Conservation (phyloP, 1,140 invertebrate genomes). For the Yoshiicerus persimilis region DNA sequence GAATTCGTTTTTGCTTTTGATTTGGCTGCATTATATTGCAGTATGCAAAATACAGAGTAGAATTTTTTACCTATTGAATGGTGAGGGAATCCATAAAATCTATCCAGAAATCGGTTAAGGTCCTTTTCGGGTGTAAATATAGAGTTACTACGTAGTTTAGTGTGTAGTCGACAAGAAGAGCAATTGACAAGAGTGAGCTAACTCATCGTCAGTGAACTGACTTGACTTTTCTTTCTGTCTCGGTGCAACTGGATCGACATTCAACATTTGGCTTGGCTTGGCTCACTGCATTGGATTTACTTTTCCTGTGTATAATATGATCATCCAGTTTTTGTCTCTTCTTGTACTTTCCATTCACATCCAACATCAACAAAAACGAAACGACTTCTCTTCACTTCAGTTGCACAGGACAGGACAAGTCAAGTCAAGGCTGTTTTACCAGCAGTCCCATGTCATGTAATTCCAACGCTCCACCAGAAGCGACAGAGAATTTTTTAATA, state of each 20-base stretch:
- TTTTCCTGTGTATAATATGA: neutral
- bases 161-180: neutral
- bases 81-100: no score
- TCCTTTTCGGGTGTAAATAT: no score
- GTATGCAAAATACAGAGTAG: no score
- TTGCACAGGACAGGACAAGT: neutral
- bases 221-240: no score
- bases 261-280: neutral
- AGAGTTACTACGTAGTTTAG: neutral
- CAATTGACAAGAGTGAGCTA: neutral
- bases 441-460: neutral
- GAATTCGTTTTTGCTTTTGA: no score
- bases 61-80: no score
- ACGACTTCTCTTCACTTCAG: neutral
- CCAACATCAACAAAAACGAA: neutral
- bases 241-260: neutral
- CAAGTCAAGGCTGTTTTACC: neutral
- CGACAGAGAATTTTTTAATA: slow-evolving; percentile 31
- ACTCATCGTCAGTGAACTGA: no score
- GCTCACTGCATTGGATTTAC: neutral
- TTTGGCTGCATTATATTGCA: no score
- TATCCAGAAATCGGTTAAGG: no score
- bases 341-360: neutral
- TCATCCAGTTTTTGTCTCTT: neutral
- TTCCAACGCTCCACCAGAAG: neutral